A percentile compares a stretch with the other conserved stretches of the same genome.
These are phyloP conservation scores for Rhamnusium bicolor DNA, from an alignment of 2,888 invertebrate genomes.

Conservation along the genomic window DNA sequence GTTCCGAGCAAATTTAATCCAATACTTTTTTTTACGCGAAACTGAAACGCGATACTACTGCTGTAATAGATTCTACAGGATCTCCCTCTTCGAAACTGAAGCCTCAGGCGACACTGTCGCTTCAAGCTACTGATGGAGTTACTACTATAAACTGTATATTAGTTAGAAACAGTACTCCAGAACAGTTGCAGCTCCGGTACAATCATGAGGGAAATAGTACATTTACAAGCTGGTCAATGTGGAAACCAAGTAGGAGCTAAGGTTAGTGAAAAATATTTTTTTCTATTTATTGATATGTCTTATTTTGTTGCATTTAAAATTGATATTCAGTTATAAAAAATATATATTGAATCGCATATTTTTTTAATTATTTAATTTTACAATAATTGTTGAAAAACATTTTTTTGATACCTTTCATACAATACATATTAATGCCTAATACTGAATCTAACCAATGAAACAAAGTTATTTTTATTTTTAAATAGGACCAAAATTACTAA, in stretches of 20 bases:
- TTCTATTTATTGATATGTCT: no score
- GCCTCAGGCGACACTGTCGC: constrained; percentile 22
- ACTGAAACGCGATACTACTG: background rate
- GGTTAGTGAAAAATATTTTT: constrained; percentile 79
- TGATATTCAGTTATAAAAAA: no score
- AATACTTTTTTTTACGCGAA: background rate
- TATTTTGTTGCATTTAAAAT: no score
- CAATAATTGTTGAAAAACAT: no score
- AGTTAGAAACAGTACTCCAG: constrained; percentile 28
- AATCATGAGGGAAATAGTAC: constrained; percentile 92
- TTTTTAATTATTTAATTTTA: no score
- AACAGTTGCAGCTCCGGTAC: constrained; percentile 30
- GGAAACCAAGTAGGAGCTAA: constrained; percentile 92
- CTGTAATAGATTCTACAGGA: background rate
- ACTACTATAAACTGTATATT: background rate
- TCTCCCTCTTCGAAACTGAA: constrained; percentile 13
- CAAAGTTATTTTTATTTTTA: no score
- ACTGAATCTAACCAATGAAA: no score
- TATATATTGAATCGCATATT: no score
- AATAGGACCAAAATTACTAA: no score
- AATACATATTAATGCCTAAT: no score
- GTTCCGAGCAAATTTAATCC: background rate
- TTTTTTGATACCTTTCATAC: no score
- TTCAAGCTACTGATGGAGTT: constrained; percentile 15
- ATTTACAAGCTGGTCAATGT: constrained; percentile 86